Evolutionary conservation across 2,888 invertebrate genomes (phyloP).

Genomic region (Clostera curtula): DNA sequence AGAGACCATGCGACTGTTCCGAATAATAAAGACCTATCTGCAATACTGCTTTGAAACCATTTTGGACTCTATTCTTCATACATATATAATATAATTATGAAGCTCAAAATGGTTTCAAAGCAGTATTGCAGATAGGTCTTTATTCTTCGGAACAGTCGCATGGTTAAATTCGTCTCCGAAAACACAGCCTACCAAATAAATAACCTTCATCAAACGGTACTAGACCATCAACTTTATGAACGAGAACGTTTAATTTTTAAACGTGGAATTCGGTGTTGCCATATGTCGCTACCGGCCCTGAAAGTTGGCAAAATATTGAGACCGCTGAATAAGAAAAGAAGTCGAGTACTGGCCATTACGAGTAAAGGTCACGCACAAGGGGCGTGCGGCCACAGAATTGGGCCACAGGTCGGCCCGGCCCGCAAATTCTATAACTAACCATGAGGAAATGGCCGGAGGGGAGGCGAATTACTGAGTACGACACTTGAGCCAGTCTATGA

Average conservation of each 20-base stretch:
- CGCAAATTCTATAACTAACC: slow-evolving; percentile 32
- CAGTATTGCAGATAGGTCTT: too few relatives aligned
- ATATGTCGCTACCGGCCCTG: slow-evolving; percentile 18
- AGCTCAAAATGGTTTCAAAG: too few relatives aligned
- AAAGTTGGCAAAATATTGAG: slow-evolving; percentile 23
- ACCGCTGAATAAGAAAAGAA: slow-evolving; percentile 25
- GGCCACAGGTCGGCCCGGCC: slow-evolving; percentile 27
- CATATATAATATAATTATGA: too few relatives aligned
- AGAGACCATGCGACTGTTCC: too few relatives aligned
- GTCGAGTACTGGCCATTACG: slow-evolving; percentile 21
- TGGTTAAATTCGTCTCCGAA: too few relatives aligned
- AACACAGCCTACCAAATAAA: too few relatives aligned
- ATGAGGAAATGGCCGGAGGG: slow-evolving; percentile 22
- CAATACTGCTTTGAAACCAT: too few relatives aligned
- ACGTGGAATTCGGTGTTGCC: slow-evolving; percentile 1
- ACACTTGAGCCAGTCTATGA: slow-evolving; percentile 33
- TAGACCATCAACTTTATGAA: background rate
- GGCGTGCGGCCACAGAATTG: slow-evolving; percentile 20
- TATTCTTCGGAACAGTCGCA: too few relatives aligned
- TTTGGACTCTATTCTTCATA: too few relatives aligned
- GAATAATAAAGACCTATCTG: too few relatives aligned
- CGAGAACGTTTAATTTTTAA: background rate
- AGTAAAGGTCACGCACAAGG: slow-evolving; percentile 26
- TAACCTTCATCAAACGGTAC: too few relatives aligned
- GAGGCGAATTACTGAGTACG: slow-evolving; percentile 18